Evolutionary conservation across 2,113 vertebrate species (phyloP), one percentile per base, ranked within the genome.

Genomic region (Myotis davidii): DNA sequence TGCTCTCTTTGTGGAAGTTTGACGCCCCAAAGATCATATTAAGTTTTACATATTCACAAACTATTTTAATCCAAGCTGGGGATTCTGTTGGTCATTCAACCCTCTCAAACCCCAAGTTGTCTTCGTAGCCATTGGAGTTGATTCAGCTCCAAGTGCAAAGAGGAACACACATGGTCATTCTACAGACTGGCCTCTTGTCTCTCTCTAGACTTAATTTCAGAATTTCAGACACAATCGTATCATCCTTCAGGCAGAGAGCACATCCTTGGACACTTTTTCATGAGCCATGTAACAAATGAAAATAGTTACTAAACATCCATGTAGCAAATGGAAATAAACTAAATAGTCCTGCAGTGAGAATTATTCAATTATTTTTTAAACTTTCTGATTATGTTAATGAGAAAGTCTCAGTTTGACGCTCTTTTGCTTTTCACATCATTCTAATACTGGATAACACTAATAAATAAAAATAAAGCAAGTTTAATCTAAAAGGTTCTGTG

Each of bases 291-390:
- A 25, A 25, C 56, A 67, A 86, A 65, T 74, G 34, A 87, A 87
- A 92, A 48, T 76, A 73, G 93, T 93, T 67, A 56, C 13, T 78
- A 37, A n/a, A 7, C 1, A 96, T 37, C 6, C 70, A 74, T 39
- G 10, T 29, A 93, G 21, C 56, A 94, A 67, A 88, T 4, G 34
- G 1, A 12, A 69, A 56, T 59, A 37, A 83, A 78, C 12, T 42
- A 54, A 81, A 52, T 0, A 32, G 32, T 50, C 27, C 9, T 79
- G 5, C 29, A 56, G 16, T 29, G 13, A 1, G 7, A 77, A 72
- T 85, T 90, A 87, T 10, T 87, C 29, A 91, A 76, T 61, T 52
- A 81, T 67, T 76, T 94, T 83, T 77, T n/a, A 93, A 70, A 85
- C 4, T 45, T 69, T 64, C 56, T 73, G 37, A 48, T 56, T 74